phyloP scores from a whole-genome alignment of 2,797 vertebrate species.

The Pogoniulus pusillus region DNA sequence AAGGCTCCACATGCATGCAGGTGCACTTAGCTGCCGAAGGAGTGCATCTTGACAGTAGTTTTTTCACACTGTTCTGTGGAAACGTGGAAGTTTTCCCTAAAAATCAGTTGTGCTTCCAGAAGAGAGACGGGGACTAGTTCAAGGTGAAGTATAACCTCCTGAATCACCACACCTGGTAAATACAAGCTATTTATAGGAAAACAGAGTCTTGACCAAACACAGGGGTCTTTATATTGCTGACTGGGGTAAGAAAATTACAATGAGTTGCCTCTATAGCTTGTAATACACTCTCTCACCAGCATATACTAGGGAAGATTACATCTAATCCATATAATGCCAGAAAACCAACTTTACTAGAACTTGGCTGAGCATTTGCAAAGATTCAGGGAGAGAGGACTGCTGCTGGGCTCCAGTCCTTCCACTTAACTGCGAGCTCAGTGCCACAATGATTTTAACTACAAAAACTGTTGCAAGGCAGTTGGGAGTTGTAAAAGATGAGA shows the following conservation, averaged over 20 bases:
- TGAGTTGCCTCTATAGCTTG: background rate
- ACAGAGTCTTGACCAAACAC: background rate
- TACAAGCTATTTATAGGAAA: background rate
- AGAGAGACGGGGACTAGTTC: background rate
- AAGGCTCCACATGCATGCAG: background rate
- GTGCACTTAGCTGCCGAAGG: background rate
- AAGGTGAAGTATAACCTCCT: background rate
- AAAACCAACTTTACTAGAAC: background rate
- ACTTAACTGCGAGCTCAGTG: background rate
- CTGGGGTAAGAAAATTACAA: background rate
- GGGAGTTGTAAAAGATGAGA: background rate
- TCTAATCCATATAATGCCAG: background rate
- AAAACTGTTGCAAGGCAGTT: background rate
- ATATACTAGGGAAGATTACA: accelerated
- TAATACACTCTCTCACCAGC: background rate
- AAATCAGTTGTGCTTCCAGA: background rate
- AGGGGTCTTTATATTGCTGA: background rate
- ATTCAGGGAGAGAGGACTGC: background rate
- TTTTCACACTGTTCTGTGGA: background rate
- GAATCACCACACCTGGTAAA: accelerated
- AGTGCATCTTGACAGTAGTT: background rate
- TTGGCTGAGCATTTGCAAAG: background rate
- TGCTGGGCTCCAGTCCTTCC: background rate
- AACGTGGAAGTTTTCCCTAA: accelerated
- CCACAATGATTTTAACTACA: background rate